A percentile compares a stretch with the other conserved stretches of the same genome.
phyloP scores from a whole-genome alignment of 2,113 vertebrate species.

The Oriolus oriolus region DNA sequence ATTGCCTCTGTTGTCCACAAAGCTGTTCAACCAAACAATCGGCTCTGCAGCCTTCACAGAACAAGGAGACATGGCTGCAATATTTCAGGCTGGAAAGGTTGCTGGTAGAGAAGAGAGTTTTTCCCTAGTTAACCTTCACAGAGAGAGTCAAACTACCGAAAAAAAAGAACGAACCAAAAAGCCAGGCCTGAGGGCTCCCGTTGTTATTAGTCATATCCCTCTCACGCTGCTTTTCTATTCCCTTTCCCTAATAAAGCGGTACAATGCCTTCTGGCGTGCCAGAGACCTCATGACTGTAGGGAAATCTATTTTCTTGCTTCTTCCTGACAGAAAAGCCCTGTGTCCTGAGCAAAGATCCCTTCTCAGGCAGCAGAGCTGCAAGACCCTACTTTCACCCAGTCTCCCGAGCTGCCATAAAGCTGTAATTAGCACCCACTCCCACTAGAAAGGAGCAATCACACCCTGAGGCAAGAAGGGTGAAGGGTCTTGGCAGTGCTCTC shows the following conservation, averaged over 20 bases:
- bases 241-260: not conserved
- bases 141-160: not conserved
- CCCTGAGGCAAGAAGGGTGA: not conserved
- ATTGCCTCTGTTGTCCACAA: not conserved
- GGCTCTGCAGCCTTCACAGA: not conserved
- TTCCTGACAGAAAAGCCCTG: not conserved
- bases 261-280: not conserved
- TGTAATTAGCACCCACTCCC: not conserved
- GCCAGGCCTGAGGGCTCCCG: not conserved
- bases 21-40: not conserved
- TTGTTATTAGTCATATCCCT: not conserved
- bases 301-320: not conserved
- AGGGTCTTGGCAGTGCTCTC: not conserved
- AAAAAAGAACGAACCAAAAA: not conserved
- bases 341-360: not conserved
- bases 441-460: not conserved
- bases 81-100: not conserved
- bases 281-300: not conserved
- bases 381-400: not conserved
- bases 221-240: not conserved
- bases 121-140: not conserved
- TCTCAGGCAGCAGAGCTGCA: not conserved
- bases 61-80: not conserved
- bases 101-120: not conserved
- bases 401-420: not conserved